phyloP scores from a whole-genome alignment of 2,113 vertebrate species.

The Atlantisia rogersi region DNA sequence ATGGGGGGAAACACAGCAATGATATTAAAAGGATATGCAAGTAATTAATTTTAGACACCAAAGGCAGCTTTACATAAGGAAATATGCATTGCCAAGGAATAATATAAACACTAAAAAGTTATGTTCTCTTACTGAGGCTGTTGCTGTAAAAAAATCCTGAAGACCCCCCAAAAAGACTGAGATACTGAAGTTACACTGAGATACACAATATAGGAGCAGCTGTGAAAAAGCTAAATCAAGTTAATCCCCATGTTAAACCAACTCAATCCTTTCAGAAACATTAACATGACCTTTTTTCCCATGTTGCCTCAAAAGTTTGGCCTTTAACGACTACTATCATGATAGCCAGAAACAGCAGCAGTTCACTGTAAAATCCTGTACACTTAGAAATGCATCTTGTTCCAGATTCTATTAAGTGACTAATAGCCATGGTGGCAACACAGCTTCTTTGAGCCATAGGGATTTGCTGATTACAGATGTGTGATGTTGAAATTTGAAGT shows the following conservation, averaged over 20 bases:
- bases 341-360: neutral
- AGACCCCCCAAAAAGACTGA: neutral
- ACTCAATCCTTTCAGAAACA: neutral
- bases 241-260: neutral
- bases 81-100: neutral
- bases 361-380: neutral
- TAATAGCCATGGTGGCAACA: neutral
- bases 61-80: neutral
- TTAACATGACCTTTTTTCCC: neutral
- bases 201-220: neutral
- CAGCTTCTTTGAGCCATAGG: neutral
- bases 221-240: neutral
- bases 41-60: neutral
- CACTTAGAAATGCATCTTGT: neutral
- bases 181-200: neutral
- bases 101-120: neutral
- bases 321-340: neutral
- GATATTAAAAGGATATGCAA: neutral
- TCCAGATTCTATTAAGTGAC: neutral
- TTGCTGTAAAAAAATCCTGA: neutral
- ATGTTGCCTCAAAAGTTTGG: neutral
- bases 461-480: neutral
- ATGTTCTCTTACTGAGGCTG: neutral
- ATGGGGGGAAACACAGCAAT: neutral
- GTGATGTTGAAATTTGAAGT: neutral